phyloP scores from a whole-genome alignment of 2,888 invertebrate genomes.

The Halictus quadricinctus region DNA sequence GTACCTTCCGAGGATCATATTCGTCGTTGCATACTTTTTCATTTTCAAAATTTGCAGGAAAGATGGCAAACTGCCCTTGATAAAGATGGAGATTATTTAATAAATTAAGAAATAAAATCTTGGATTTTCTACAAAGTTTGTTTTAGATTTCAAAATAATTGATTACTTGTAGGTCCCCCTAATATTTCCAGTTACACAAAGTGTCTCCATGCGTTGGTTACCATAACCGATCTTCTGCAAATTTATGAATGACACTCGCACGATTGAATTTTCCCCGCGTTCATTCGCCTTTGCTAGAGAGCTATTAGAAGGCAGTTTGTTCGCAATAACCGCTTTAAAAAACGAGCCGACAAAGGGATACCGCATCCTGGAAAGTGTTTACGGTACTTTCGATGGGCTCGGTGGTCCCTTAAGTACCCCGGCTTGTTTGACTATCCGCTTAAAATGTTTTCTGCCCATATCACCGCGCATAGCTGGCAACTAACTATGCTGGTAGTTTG shows the following conservation, averaged over 20 bases:
- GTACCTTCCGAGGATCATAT: too few species aligned
- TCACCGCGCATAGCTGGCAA: neutral
- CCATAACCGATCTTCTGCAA: too few species aligned
- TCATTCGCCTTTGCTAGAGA: constrained; percentile 7
- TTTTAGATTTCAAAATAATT: too few species aligned
- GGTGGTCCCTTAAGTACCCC: constrained; percentile 51
- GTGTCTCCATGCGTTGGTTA: too few species aligned
- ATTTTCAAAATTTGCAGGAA: too few species aligned
- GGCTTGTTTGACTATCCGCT: constrained; percentile 58
- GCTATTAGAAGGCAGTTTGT: constrained; percentile 36
- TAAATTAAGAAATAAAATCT: too few species aligned
- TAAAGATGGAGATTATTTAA: too few species aligned
- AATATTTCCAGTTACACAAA: too few species aligned
- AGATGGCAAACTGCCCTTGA: too few species aligned
- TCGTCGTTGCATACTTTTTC: too few species aligned
- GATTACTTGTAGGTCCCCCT: too few species aligned
- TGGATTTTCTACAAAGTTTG: too few species aligned
- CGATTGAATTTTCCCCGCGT: constrained; percentile 37
- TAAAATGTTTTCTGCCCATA: constrained; percentile 42
- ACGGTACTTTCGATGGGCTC: constrained; percentile 38
- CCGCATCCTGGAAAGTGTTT: constrained; percentile 57
- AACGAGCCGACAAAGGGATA: constrained; percentile 61
- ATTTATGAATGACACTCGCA: neutral
- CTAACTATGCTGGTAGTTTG: neutral
- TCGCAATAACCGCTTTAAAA: constrained; percentile 48